These are phyloP conservation scores for Crotalus helleri DNA, from an alignment of 2,113 vertebrate genomes.

Conservation along the genomic window DNA sequence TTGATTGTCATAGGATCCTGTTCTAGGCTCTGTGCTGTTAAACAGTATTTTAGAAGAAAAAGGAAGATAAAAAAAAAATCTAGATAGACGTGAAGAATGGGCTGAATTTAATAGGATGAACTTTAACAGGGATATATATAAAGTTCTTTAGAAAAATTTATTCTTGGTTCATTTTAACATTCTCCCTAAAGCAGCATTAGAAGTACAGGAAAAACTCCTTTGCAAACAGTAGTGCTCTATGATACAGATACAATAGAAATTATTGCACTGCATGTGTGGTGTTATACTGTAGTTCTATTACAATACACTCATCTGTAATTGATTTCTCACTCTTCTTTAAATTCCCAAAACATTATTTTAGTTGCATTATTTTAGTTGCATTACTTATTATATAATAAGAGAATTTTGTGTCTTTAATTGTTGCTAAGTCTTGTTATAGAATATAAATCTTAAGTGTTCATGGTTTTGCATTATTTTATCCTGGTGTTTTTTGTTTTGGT, in stretches of 20 bases:
- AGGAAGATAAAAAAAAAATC: background rate
- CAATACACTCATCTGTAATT: background rate
- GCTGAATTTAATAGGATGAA: background rate
- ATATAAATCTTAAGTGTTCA: background rate
- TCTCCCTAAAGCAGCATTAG: background rate
- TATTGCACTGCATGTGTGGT: background rate
- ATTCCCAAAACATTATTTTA: background rate
- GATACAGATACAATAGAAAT: background rate
- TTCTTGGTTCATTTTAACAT: background rate
- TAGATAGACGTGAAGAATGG: background rate
- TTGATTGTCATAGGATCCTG: background rate
- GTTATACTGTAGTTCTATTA: background rate
- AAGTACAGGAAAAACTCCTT: background rate
- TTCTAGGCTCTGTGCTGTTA: background rate
- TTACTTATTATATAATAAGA: background rate
- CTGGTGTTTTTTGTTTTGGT: background rate
- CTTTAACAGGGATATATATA: background rate
- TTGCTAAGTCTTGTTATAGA: background rate
- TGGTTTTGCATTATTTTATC: background rate
- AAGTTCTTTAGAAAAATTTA: background rate
- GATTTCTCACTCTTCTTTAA: background rate
- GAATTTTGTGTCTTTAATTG: background rate
- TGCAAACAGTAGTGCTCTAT: background rate
- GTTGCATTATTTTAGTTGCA: background rate
- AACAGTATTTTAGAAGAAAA: background rate